Evolutionary conservation across 1,140 invertebrate species (phyloP).

Genomic region (Oreohelix idahoensis): DNA sequence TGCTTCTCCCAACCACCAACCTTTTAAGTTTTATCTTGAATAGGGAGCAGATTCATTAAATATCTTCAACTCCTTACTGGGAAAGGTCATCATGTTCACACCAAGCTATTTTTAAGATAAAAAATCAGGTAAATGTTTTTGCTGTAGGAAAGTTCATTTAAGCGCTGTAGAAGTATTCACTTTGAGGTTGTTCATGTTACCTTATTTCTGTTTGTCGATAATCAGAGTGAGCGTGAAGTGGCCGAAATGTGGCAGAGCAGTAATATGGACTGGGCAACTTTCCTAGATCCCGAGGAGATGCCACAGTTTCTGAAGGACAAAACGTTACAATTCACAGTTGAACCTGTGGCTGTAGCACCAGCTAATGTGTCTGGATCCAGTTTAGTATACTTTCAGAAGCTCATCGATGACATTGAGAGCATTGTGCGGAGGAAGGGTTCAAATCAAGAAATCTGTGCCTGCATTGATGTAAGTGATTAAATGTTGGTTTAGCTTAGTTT

Average conservation of each 20-base stretch:
- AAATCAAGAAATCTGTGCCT: neutral
- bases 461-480: constrained; percentile 7
- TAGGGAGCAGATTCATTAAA: too few relatives aligned
- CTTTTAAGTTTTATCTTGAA: too few relatives aligned
- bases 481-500: too few relatives aligned
- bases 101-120: too few relatives aligned
- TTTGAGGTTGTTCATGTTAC: too few relatives aligned
- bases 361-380: neutral
- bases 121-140: too few relatives aligned
- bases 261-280: neutral
- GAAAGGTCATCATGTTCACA: too few relatives aligned
- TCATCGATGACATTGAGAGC: neutral
- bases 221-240: constrained; percentile 26
- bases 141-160: too few relatives aligned
- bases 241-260: constrained; percentile 20
- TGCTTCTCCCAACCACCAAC: too few relatives aligned
- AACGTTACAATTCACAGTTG: constrained; percentile 68
- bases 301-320: constrained; percentile 22
- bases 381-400: neutral
- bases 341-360: constrained; percentile 45
- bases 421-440: neutral
- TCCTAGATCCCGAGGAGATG: neutral
- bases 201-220: too few relatives aligned
- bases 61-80: too few relatives aligned
- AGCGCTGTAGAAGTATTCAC: too few relatives aligned